Base-by-base conservation (phyloP, 1,140 invertebrate species). In the Andrena cerasifolii region DNA sequence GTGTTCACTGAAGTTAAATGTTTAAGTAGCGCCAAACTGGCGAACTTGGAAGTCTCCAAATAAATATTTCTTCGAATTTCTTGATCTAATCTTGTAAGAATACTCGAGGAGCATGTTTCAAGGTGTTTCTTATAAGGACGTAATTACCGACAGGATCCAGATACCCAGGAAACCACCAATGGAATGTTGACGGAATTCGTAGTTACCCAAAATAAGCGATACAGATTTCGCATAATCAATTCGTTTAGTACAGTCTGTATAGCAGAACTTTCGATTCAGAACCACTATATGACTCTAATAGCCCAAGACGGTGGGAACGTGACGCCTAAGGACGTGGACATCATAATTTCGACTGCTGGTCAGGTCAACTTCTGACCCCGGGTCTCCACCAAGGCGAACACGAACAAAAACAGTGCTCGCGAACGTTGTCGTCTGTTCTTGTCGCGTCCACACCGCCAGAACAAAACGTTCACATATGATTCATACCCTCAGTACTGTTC, bases 201-300 rank as follows among this genome's bases (percentile, higher is more conserved):
- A 28, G 89, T 93, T 7, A 86, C 89, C 16, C 87, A 95, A 92
- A 96, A 96, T 7, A 94, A 94, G 78, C 93, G 94, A 56, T 97
- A 98, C 87, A 94, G 97, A 78, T 96, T 98, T 85, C 93, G 97
- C 7, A 90, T 97, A 26, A 96, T 97, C 49, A 97, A 97, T 89
- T 95, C 96, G 12, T 96, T 96, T 82, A 95, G 97, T 83, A 93
- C 97, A 16, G 96, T 97, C 86, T 98, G 97, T 84, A 96, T 96
- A 0, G 95, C 97, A 43, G 94, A 96, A 84, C 84, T 98, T 36
- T 96, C 95, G 0, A 93, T 98, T 10, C 96, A 98, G 82, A 94
- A 95, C 72, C 97, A 98, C 87, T 94, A 93, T 0, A 86, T 98
- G 49, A 94, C 93, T 0, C 91, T 97, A 5, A 96, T 98, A 49